Conservation (phyloP, 92 coral and sea anemone genomes). For the Anthopleura xanthogrammica region DNA sequence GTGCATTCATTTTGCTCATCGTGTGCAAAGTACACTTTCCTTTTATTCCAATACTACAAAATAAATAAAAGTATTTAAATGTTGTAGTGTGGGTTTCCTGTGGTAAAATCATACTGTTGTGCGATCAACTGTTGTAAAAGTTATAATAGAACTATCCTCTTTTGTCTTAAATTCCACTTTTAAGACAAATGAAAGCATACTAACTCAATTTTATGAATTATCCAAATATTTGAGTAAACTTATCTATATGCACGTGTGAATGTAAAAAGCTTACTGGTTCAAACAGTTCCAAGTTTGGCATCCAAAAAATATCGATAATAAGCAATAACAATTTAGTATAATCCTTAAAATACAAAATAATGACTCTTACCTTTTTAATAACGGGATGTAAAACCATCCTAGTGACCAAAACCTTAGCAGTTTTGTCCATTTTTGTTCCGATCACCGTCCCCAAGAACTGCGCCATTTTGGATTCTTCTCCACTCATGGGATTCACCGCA, state of each 20-base stretch:
- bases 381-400: slow-evolving; percentile 85
- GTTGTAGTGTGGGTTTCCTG: background rate
- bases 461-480: slow-evolving; percentile 84
- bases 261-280: background rate
- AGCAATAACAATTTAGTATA: background rate
- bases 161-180: too few species aligned
- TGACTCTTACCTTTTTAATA: slow-evolving; percentile 65
- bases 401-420: slow-evolving; percentile 94
- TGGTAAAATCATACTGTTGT: background rate
- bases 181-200: too few species aligned
- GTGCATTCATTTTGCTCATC: slow-evolving; percentile 91
- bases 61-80: background rate
- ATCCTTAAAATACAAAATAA: background rate
- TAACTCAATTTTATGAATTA: background rate
- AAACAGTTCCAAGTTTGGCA: background rate
- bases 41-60: slow-evolving; percentile 89
- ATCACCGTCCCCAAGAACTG: slow-evolving; percentile 96
- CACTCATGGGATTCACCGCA: slow-evolving; percentile 34
- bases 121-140: background rate
- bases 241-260: background rate
- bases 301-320: background rate
- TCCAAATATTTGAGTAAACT: background rate
- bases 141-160: too few species aligned
- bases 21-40: slow-evolving; percentile 98
- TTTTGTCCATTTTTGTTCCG: slow-evolving; percentile 99